These are phyloP conservation scores for Drosophila kikkawai DNA, from an alignment of 1,140 invertebrate genomes.

Conservation along the genomic window DNA sequence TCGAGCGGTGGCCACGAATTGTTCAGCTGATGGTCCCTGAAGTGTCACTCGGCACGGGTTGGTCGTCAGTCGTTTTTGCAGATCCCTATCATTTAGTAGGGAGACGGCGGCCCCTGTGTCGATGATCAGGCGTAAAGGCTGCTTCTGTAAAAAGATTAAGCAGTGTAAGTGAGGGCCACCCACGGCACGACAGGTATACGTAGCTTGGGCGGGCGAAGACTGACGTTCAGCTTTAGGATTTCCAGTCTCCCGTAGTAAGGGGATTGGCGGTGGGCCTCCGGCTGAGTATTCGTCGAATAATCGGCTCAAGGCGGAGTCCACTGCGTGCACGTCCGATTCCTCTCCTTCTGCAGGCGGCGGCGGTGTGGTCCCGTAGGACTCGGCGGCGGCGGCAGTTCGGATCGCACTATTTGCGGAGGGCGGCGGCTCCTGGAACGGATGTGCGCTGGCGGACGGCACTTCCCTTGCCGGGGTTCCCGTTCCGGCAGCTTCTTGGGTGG, in stretches of 20 bases:
- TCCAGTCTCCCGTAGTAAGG: not conserved
- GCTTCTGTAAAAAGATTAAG: conserved; percentile 1
- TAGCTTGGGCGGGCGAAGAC: not conserved
- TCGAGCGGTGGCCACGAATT: too few relatives aligned
- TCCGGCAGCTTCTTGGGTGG: too few relatives aligned
- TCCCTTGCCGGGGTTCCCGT: too few relatives aligned
- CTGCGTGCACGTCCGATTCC: not conserved
- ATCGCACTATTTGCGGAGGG: too few relatives aligned
- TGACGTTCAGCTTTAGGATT: not conserved
- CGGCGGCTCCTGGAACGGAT: too few relatives aligned
- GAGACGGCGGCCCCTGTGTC: not conserved
- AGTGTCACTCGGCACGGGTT: too few relatives aligned
- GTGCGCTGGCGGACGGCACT: too few relatives aligned
- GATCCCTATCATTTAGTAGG: not conserved
- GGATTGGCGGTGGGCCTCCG: not conserved
- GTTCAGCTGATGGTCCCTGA: too few relatives aligned
- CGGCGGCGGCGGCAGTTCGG: too few relatives aligned
- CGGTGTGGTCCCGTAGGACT: too few relatives aligned
- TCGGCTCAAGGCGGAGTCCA: not conserved
- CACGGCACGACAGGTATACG: not conserved
- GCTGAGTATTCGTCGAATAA: conserved; percentile 1
- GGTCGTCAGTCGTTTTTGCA: too few relatives aligned
- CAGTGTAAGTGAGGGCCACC: not conserved
- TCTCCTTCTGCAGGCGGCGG: not conserved
- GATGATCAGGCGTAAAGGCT: not conserved